These are phyloP conservation scores for Cariama cristata DNA, from an alignment of 2,113 vertebrate species.

Conservation along the genomic window DNA sequence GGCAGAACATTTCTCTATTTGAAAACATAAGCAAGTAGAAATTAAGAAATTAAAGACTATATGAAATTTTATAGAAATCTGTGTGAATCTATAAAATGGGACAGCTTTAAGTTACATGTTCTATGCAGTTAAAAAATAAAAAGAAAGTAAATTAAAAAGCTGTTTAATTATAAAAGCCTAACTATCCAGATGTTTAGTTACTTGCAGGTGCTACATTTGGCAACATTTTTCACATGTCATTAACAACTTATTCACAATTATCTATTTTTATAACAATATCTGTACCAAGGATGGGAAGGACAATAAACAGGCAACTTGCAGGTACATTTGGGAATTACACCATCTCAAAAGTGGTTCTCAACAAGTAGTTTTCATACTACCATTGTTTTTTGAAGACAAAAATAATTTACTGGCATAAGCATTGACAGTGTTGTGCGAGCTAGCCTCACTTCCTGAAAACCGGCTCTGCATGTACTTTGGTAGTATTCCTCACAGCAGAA, in stretches of 20 bases:
- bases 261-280: not conserved
- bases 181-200: not conserved
- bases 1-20: not conserved
- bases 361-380: not conserved
- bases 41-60: not conserved
- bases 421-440: not conserved
- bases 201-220: not conserved
- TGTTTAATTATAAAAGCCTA: not conserved
- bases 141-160: not conserved
- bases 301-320: not conserved
- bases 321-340: not conserved
- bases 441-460: not conserved
- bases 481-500: not conserved
- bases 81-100: not conserved
- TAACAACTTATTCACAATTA: not conserved
- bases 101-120: not conserved
- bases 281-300: not conserved
- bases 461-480: not conserved
- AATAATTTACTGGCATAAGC: not conserved
- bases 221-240: not conserved
- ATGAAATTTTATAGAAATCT: not conserved
- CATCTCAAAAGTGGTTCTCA: not conserved
- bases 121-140: not conserved
- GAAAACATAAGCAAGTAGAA: not conserved
- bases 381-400: not conserved